These are phyloP conservation scores for Euclidia mi DNA, from an alignment of 2,888 invertebrate species.

Conservation along the genomic window DNA sequence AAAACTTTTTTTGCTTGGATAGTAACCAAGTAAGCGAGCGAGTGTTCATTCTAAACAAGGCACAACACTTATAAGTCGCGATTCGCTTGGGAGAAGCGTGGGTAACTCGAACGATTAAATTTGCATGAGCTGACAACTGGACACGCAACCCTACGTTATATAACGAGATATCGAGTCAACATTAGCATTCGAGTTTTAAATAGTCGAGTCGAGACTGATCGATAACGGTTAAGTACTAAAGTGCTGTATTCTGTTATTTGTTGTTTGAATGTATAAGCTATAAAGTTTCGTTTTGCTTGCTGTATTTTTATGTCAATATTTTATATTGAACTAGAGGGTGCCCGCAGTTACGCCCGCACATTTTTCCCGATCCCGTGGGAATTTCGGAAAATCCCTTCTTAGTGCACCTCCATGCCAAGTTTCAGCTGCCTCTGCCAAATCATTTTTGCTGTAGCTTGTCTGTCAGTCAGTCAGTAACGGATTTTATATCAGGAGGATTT, in stretches of 20 bases:
- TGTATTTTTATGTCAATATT: no score
- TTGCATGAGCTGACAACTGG: conserved; percentile 48
- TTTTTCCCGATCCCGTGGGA: no score
- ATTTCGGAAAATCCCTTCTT: no score
- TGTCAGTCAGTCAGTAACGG: no score
- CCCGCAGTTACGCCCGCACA: no score
- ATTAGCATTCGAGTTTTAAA: conserved; percentile 25
- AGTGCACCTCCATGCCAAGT: no score
- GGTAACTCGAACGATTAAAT: conserved; percentile 55
- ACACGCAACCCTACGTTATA: conserved; percentile 44
- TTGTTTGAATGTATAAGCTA: neutral
- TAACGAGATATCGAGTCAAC: conserved; percentile 39
- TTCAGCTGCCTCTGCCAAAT: no score
- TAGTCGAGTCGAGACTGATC: conserved; percentile 23
- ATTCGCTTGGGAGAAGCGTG: conserved; percentile 66
- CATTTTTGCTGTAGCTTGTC: no score
- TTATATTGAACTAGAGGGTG: no score
- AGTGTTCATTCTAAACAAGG: conserved; percentile 40
- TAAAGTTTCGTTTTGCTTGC: no score
- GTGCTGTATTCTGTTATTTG: conserved; percentile 1
- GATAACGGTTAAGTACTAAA: conserved; percentile 10
- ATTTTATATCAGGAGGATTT: no score
- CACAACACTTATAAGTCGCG: conserved; percentile 58
- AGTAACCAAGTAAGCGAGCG: conserved; percentile 2
- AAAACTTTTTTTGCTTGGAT: no score